These are phyloP conservation scores for Trichopria drosophilae DNA, from an alignment of 2,888 invertebrate genomes.

Conservation along the genomic window DNA sequence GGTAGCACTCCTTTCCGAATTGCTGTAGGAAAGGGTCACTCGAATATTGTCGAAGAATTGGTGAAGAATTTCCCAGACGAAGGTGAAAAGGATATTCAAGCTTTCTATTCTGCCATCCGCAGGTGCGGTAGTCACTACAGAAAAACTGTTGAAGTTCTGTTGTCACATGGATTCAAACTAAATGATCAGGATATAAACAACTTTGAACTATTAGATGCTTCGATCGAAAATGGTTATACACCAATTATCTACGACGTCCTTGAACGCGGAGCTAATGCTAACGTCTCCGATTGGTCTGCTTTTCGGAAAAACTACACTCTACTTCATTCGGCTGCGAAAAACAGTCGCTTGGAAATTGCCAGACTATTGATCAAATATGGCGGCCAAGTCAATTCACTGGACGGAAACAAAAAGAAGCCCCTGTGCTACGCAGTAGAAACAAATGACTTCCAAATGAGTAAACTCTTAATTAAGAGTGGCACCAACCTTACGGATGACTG, in stretches of 20 bases:
- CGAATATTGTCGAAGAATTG: conserved; percentile 8
- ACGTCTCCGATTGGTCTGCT: too few relatives aligned
- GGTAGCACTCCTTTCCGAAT: conserved; percentile 16
- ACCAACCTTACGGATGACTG: background rate
- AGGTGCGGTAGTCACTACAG: background rate
- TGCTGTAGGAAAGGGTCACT: conserved; percentile 4
- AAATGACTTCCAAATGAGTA: conserved; percentile 1
- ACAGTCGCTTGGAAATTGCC: conserved; percentile 7
- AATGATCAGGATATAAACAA: conserved; percentile 7
- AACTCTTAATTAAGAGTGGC: conserved; percentile 8
- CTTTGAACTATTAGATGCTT: conserved; percentile 4
- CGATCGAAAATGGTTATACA: too few relatives aligned
- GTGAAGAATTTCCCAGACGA: conserved; percentile 10
- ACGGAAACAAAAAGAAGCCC: conserved; percentile 4
- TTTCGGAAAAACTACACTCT: conserved; percentile 1
- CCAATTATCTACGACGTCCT: too few relatives aligned
- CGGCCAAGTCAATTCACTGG: background rate
- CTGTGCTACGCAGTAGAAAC: conserved; percentile 10
- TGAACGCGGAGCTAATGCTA: too few relatives aligned
- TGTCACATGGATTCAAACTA: conserved; percentile 11
- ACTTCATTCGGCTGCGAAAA: conserved; percentile 11
- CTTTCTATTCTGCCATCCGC: conserved; percentile 9
- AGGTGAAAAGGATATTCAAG: conserved; percentile 14
- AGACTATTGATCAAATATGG: conserved; percentile 14
- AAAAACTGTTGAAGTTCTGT: conserved; percentile 7